These are phyloP conservation scores for Phenganax stokvisi DNA, from an alignment of 92 coral and sea anemone genomes.

Conservation along the genomic window DNA sequence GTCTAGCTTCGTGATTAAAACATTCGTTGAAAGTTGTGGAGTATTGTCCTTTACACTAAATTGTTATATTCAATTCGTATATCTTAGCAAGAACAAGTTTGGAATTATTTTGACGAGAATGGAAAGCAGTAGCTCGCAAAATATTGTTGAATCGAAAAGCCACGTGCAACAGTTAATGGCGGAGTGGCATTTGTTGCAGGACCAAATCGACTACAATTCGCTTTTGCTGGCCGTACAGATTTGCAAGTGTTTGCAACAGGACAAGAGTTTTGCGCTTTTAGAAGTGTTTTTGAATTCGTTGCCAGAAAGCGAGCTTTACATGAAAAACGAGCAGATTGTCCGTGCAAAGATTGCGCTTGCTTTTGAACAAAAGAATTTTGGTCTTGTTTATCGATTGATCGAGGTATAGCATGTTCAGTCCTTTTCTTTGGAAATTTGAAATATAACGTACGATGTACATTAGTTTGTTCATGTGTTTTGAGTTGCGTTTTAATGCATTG, in stretches of 20 bases:
- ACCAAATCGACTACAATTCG: neutral
- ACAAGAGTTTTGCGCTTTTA: slow-evolving; percentile 26
- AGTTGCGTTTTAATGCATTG: too few relatives aligned
- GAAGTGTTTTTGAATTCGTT: slow-evolving; percentile 38
- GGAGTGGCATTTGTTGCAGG: neutral
- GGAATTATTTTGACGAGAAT: too few relatives aligned
- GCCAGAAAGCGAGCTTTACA: slow-evolving; percentile 30
- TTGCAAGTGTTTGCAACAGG: slow-evolving; percentile 35
- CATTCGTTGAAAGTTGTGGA: too few relatives aligned
- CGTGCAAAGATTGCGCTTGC: slow-evolving; percentile 40
- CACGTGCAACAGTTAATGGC: neutral
- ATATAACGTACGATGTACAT: too few relatives aligned
- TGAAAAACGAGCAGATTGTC: slow-evolving; percentile 34
- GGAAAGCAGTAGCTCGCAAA: too few relatives aligned
- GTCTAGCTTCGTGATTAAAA: too few relatives aligned
- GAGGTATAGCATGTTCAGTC: slow-evolving; percentile 25
- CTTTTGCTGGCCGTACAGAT: slow-evolving; percentile 34
- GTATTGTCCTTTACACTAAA: too few relatives aligned
- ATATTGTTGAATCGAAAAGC: neutral
- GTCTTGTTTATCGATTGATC: slow-evolving; percentile 43
- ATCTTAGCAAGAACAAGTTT: neutral
- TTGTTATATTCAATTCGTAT: neutral
- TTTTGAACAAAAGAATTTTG: slow-evolving; percentile 31
- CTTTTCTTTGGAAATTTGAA: neutral
- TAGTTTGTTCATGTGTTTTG: too few relatives aligned